phyloP scores from a whole-genome alignment of 1,140 invertebrate genomes.

The Cyclina sinensis region DNA sequence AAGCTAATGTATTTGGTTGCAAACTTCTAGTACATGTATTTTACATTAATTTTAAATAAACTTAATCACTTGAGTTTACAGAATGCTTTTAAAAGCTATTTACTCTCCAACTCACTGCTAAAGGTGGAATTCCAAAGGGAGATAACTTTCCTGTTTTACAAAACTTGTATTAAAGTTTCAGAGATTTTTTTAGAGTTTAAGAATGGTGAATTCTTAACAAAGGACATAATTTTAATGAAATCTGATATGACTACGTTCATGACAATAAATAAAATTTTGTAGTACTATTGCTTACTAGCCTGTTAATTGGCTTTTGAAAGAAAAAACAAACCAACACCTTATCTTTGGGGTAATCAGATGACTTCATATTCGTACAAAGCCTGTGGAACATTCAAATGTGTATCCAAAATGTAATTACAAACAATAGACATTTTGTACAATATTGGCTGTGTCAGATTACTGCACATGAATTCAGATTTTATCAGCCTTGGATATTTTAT shows the following conservation, averaged over 20 bases:
- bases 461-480: not conserved
- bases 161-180: too few species aligned
- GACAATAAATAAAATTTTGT: not conserved
- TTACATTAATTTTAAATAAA: too few species aligned
- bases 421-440: conserved; percentile 1
- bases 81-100: too few species aligned
- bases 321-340: not conserved
- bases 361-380: not conserved
- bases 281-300: conserved; percentile 16
- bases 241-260: not conserved
- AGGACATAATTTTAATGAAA: not conserved
- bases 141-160: too few species aligned
- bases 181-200: too few species aligned
- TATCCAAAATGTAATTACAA: conserved; percentile 4
- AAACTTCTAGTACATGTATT: too few species aligned
- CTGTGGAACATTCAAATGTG: not conserved
- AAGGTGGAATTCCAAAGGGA: too few species aligned
- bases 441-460: not conserved
- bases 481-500: not conserved
- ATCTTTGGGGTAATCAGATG: not conserved
- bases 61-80: too few species aligned
- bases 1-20: too few species aligned
- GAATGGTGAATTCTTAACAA: not conserved
- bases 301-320: not conserved
- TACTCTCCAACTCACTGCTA: too few species aligned